Evolutionary conservation across 2,113 vertebrate species (phyloP), one percentile per base, ranked within the genome.

Genomic region (Epinephelus fuscoguttatus): DNA sequence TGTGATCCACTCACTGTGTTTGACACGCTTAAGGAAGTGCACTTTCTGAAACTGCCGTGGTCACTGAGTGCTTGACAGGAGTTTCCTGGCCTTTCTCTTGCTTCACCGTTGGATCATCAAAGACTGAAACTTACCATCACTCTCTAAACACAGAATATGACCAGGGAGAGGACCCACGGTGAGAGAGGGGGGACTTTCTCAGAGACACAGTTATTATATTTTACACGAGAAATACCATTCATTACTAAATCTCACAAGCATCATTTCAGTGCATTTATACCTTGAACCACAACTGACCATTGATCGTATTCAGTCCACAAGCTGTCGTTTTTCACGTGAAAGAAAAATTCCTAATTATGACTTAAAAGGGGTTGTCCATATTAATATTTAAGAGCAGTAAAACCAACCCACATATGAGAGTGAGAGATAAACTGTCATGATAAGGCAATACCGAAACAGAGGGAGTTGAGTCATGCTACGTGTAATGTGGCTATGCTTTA

Each of bases 71-170:
- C 49, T 52, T 57, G 14, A 33, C 3, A 91, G 88, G 89, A 88
- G 70, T 92, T 94, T 88, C 87, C 90, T 87, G 91, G 78, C 87
- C 91, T 92, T 89, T 91, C 4, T 69, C 21, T 82, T 33, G 27
- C 19, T 67, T 37, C 21, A 82, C 57, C 4, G 0, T 30, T n/a
- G 6, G 27, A 69, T 17, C 27, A 56, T 55, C 4, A 67, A 69
- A 15, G 13, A 64, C 4, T 40, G 45, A 85, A 92, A 87, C 77
- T 70, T 4, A 70, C 4, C 47, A 78, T 50, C 9, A 10, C 23
- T 45, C 13, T 53, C 40, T 66, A 53, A 53, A n/a, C 19, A 15
- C 21, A 71, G 18, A 42, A 19, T 37, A 37, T 47, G n/a, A 47
- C 59, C 40, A 68, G 2, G 10, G 2, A 71, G 63, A 17, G 33